phyloP scores from a whole-genome alignment of 1,140 invertebrate genomes.

The Scaptodrosophila lebanonensis region DNA sequence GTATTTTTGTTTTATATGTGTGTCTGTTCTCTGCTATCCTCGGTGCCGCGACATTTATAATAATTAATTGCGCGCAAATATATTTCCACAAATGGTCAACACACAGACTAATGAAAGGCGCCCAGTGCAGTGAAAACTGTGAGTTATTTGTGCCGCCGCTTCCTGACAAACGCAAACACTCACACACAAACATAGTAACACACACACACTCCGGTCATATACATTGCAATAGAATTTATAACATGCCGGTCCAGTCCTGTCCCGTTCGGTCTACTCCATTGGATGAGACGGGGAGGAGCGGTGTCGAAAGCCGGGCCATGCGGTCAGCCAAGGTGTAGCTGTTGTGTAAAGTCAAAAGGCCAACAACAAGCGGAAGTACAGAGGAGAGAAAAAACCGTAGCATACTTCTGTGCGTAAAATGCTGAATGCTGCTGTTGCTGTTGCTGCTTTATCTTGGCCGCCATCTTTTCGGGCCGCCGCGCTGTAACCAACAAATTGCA shows the following conservation, averaged over 20 bases:
- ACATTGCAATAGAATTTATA: conserved; percentile 61
- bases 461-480: conserved; percentile 54
- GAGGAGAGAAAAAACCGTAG: conserved; percentile 40
- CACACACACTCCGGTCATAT: conserved; percentile 8
- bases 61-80: conserved; percentile 75
- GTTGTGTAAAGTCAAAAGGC: conserved; percentile 40
- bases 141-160: conserved; percentile 65
- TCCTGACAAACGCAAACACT: conserved; percentile 1
- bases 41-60: conserved; percentile 60
- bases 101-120: conserved; percentile 51
- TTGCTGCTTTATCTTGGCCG: conserved; percentile 27
- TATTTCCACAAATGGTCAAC: conserved; percentile 68
- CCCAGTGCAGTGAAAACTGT: conserved; percentile 42
- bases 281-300: conserved; percentile 17
- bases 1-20: conserved; percentile 39
- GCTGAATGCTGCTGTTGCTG: conserved; percentile 1
- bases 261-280: conserved; percentile 12
- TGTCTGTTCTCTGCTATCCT: conserved; percentile 10
- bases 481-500: conserved; percentile 68
- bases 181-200: conserved; percentile 6
- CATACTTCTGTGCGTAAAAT: conserved; percentile 57
- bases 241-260: conserved; percentile 2
- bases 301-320: conserved; percentile 8
- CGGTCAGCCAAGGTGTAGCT: conserved; percentile 55
- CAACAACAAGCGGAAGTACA: conserved; percentile 8